Conservation (phyloP, 1,140 invertebrate species). For the Lepidurus apus region DNA sequence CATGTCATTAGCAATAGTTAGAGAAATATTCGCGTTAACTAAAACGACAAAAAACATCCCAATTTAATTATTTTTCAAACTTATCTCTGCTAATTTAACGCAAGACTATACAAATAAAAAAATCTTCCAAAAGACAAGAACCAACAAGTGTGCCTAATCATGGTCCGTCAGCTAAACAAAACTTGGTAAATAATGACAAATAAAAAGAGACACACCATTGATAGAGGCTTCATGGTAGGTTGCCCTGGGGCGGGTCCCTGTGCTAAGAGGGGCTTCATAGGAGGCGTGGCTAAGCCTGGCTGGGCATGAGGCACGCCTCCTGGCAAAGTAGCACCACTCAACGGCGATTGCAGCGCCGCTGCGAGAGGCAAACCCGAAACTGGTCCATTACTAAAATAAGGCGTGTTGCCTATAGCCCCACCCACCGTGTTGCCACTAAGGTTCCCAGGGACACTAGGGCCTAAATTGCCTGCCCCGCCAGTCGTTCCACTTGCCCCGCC, state of each 20-base stretch:
- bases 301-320: neutral
- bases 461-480: neutral
- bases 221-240: neutral
- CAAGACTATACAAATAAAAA: no score
- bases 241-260: neutral
- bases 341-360: slow-evolving; percentile 21
- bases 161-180: neutral
- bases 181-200: neutral
- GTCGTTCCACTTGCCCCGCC: neutral
- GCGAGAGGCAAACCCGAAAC: neutral
- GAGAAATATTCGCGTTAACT: no score
- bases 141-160: no score
- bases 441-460: neutral
- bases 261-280: neutral
- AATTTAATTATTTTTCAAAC: no score
- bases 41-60: no score
- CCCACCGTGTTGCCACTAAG: neutral
- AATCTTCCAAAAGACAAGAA: no score
- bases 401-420: slow-evolving; percentile 42
- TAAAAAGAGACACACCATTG: neutral
- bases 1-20: no score
- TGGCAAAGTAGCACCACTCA: neutral
- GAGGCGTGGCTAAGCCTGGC: slow-evolving; percentile 21
- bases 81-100: no score
- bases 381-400: slow-evolving; percentile 27